Evolutionary conservation across 2,888 invertebrate genomes (phyloP).

Genomic region (Tuta absoluta): DNA sequence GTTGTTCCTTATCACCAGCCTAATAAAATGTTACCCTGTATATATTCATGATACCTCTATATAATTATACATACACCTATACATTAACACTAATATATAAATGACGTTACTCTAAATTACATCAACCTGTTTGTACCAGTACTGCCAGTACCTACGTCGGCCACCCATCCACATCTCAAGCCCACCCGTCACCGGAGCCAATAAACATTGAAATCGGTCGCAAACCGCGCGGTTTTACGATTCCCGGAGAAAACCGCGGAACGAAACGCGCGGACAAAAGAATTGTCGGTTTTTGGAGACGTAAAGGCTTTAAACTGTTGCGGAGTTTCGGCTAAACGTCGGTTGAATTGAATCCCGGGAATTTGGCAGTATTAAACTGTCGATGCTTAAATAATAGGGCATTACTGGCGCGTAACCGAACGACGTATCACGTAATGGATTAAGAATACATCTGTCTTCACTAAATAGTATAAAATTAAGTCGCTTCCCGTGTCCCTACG

Average conservation of each 20-base stretch:
- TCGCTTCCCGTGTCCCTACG: too few relatives aligned
- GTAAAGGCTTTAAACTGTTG: neutral
- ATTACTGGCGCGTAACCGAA: too few relatives aligned
- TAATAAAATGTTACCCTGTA: neutral
- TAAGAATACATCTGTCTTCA: too few relatives aligned
- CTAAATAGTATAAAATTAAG: too few relatives aligned
- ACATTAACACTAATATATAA: too few relatives aligned
- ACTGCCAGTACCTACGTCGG: neutral
- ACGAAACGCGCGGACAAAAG: constrained; percentile 8
- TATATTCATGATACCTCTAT: too few relatives aligned
- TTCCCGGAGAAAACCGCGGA: constrained; percentile 15
- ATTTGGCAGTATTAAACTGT: too few relatives aligned
- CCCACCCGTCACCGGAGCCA: neutral
- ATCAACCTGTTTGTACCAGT: neutral
- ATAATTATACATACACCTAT: too few relatives aligned
- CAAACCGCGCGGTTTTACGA: constrained; percentile 5
- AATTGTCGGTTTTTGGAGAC: neutral
- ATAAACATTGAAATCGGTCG: neutral
- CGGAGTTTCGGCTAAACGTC: neutral
- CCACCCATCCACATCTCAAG: neutral
- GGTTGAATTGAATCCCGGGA: neutral
- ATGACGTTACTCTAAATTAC: too few relatives aligned
- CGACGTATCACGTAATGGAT: too few relatives aligned
- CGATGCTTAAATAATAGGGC: too few relatives aligned
- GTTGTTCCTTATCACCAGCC: too few relatives aligned